Conservation (phyloP, 2,888 invertebrate species). For the Melolontha melolontha region DNA sequence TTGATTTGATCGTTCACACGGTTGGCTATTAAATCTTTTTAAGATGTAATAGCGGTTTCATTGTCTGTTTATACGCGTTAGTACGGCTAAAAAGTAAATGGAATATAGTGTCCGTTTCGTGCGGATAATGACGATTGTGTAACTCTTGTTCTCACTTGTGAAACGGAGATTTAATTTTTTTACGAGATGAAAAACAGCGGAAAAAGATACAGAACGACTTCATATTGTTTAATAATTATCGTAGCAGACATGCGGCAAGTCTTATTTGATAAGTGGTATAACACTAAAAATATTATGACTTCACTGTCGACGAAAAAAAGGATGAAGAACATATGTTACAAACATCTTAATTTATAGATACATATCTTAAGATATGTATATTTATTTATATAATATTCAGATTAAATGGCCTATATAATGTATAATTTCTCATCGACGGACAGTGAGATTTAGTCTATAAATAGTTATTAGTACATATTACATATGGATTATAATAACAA, state of each 20-base stretch:
- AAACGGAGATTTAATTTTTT: constrained; percentile 13
- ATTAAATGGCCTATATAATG: no score
- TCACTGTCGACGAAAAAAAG: neutral
- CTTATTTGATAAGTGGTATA: constrained; percentile 3
- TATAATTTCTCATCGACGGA: no score
- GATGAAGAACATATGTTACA: constrained; percentile 15
- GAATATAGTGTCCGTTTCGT: no score
- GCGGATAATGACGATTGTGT: neutral
- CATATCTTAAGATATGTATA: neutral
- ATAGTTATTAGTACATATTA: no score
- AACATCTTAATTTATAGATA: constrained; percentile 10
- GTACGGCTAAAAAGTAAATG: no score
- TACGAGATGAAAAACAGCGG: neutral
- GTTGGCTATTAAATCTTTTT: no score
- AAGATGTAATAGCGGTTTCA: no score
- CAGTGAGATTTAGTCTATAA: no score
- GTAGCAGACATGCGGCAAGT: constrained; percentile 9
- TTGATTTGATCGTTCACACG: no score
- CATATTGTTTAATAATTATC: constrained; percentile 19
- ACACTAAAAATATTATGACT: constrained; percentile 19
- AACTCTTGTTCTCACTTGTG: constrained; percentile 9
- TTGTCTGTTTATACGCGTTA: no score
- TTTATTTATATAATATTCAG: neutral
- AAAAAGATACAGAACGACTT: neutral
- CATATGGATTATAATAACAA: no score